Conservation (phyloP, 2,113 vertebrate species). For the Pseudonaja textilis region DNA sequence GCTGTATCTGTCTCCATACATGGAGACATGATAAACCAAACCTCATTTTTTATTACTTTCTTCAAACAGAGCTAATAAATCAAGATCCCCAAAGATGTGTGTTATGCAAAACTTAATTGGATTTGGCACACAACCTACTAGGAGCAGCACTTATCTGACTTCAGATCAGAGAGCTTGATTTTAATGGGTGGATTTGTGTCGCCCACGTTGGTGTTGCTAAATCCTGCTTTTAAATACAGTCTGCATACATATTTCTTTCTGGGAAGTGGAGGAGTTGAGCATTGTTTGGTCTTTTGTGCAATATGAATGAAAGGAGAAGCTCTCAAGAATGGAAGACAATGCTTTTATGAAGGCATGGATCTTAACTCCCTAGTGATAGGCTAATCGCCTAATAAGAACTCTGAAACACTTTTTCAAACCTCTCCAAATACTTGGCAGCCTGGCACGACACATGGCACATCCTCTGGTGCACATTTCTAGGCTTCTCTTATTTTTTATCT, state of each 20-base stretch:
- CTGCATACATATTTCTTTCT: slow-evolving; percentile 68
- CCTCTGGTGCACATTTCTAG: slow-evolving; percentile 2
- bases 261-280: slow-evolving; percentile 55
- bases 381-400: slow-evolving; percentile 23
- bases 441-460: not conserved
- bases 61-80: slow-evolving; percentile 72
- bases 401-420: slow-evolving; percentile 16
- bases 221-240: slow-evolving; percentile 58
- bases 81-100: slow-evolving; percentile 55
- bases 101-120: slow-evolving; percentile 55
- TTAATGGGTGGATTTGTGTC: slow-evolving; percentile 57
- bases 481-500: not conserved
- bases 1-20: slow-evolving; percentile 61
- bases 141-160: slow-evolving; percentile 55
- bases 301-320: slow-evolving; percentile 45
- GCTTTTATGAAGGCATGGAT: slow-evolving; percentile 37
- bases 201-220: slow-evolving; percentile 64
- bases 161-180: slow-evolving; percentile 64
- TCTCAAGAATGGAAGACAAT: slow-evolving; percentile 47
- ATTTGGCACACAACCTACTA: slow-evolving; percentile 46
- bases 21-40: slow-evolving; percentile 47
- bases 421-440: not conserved
- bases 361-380: slow-evolving; percentile 28
- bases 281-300: slow-evolving; percentile 57
- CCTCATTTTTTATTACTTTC: slow-evolving; percentile 55